Conservation (phyloP, 2,797 vertebrate species). For the Heteromormyrus szaboi region DNA sequence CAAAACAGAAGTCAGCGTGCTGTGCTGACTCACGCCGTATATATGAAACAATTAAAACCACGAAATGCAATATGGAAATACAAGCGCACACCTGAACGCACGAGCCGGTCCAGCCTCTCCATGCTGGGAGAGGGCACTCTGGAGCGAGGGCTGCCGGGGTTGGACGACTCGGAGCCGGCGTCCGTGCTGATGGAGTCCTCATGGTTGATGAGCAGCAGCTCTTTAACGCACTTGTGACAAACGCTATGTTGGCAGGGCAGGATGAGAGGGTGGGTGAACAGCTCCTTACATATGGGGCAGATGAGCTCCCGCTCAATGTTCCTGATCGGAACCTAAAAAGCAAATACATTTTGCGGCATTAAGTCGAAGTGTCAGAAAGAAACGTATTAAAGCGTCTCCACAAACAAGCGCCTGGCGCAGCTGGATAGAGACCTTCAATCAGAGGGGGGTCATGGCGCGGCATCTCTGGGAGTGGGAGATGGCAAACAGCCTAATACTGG, state of each 20-base stretch:
- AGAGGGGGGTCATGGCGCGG: background rate
- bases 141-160: slow-evolving; percentile 82
- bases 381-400: background rate
- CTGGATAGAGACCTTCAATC: background rate
- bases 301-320: slow-evolving; percentile 94
- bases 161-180: slow-evolving; percentile 81
- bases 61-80: slow-evolving; percentile 9
- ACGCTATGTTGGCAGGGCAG: slow-evolving; percentile 94
- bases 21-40: background rate
- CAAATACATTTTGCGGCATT: background rate
- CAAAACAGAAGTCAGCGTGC: background rate
- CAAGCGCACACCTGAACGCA: slow-evolving; percentile 77
- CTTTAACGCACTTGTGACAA: slow-evolving; percentile 92
- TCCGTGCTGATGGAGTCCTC: slow-evolving; percentile 80
- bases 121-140: slow-evolving; percentile 78
- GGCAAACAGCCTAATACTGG: background rate
- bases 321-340: slow-evolving; percentile 80
- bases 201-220: slow-evolving; percentile 78
- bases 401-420: background rate
- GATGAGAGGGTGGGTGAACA: slow-evolving; percentile 92
- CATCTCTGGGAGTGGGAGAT: background rate
- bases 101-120: slow-evolving; percentile 84
- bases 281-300: slow-evolving; percentile 92
- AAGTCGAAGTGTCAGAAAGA: background rate
- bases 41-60: background rate